phyloP scores from a whole-genome alignment of 2,888 invertebrate genomes.

The Bellardia pandia region DNA sequence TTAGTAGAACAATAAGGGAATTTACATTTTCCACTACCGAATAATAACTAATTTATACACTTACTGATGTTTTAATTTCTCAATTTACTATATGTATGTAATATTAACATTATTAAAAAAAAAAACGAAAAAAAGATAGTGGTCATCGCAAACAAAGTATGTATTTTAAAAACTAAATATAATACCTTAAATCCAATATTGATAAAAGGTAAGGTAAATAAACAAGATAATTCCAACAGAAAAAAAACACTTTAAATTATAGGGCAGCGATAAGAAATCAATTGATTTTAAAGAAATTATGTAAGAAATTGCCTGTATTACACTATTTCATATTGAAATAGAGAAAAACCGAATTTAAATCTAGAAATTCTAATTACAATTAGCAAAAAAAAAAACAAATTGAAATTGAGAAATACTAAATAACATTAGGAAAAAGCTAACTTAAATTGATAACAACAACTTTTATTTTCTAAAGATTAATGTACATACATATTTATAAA shows the following conservation, averaged over 20 bases:
- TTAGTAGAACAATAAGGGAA: not conserved
- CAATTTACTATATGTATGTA: not conserved
- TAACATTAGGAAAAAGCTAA: not conserved
- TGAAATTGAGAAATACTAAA: too few species aligned
- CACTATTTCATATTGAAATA: too few species aligned
- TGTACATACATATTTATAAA: too few species aligned
- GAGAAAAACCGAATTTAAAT: too few species aligned
- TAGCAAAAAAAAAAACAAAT: too few species aligned
- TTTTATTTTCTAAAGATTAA: too few species aligned
- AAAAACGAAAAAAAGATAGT: not conserved
- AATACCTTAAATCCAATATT: not conserved
- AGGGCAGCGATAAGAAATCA: not conserved
- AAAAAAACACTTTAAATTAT: not conserved
- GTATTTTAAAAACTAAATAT: not conserved
- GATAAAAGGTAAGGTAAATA: constrained; percentile 2
- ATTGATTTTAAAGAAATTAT: constrained; percentile 1
- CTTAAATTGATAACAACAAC: not conserved
- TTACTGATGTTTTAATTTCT: constrained; percentile 24
- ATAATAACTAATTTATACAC: constrained; percentile 2
- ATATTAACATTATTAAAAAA: not conserved
- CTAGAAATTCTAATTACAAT: too few species aligned
- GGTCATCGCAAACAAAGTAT: not conserved
- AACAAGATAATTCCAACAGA: not conserved
- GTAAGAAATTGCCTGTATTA: not conserved
- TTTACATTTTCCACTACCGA: not conserved